Conservation (phyloP, 2,113 vertebrate genomes). For the Callipepla californica region DNA sequence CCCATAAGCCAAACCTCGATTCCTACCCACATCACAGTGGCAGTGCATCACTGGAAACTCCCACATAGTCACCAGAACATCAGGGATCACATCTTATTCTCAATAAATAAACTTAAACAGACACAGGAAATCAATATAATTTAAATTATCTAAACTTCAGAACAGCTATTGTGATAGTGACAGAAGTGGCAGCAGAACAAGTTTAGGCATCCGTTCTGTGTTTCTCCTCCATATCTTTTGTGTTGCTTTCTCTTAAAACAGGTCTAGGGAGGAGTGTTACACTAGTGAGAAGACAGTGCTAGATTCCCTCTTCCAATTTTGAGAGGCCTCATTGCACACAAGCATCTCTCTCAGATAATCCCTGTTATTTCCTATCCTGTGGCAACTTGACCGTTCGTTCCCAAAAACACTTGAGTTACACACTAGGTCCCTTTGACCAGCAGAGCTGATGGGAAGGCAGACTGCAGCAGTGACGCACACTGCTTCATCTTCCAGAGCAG, state of each 20-base stretch:
- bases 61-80: background rate
- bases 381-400: background rate
- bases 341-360: background rate
- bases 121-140: background rate
- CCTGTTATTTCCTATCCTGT: background rate
- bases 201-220: background rate
- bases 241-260: background rate
- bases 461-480: background rate
- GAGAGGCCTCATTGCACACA: background rate
- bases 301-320: background rate
- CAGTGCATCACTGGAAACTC: background rate
- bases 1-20: background rate
- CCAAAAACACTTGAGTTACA: background rate
- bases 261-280: background rate
- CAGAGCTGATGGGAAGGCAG: background rate
- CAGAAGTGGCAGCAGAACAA: background rate
- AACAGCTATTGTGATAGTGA: background rate
- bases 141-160: background rate
- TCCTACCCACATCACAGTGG: background rate
- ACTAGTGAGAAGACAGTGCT: background rate
- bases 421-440: accelerated
- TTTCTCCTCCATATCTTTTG: background rate
- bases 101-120: background rate
- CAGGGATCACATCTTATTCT: background rate
- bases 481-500: background rate